Evolutionary conservation across 1,140 invertebrate species (phyloP), one percentile per base, ranked within the genome.

Genomic region (Drosophila guanche): DNA sequence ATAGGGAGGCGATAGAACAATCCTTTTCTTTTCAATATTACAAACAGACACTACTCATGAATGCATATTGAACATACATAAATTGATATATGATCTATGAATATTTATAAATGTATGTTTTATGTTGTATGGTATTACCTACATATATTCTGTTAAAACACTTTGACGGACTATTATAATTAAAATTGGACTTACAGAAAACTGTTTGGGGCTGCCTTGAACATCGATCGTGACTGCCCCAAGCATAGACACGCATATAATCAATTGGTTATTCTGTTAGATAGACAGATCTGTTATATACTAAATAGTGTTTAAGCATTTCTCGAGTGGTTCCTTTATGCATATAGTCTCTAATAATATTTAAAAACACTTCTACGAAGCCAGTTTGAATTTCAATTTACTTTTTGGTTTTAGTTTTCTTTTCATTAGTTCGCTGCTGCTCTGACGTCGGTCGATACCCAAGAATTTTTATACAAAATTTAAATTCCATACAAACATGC

Each of bases 351-450:
- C 83, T 86, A 86, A 67, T 88, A 88, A 88, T 88, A 88, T 78
- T 83, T 88, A 88, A 88, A 88, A 88, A 88, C 83, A 88, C 83
- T 88, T 88, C 83, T 88, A 83, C 83, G 83, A 88, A 88, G 83
- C 83, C 84, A 76, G 83, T 88, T 88, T 83, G 78, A 76, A 83
- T 88, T 88, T 68, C 61, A 43, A 67, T 68, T 62, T 69, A 57
- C 23, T 72, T 54, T 66, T 67, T 29, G n/a, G 25, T 40, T 48
- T 43, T 47, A 4, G 46, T 25, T 48, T 54, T 41, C 67, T 40
- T 46, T 69, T 65, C 58, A 54, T 73, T 76, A 69, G 62, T 81
- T 79, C 66, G 77, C 69, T 81, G 73, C 68, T 59, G 40, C 40
- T 65, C 69, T 54, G 25, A 54, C 60, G 47, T 42, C 48, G 52